These are phyloP conservation scores for Ranitomeya variabilis DNA, from an alignment of 2,113 vertebrate species.

Conservation along the genomic window DNA sequence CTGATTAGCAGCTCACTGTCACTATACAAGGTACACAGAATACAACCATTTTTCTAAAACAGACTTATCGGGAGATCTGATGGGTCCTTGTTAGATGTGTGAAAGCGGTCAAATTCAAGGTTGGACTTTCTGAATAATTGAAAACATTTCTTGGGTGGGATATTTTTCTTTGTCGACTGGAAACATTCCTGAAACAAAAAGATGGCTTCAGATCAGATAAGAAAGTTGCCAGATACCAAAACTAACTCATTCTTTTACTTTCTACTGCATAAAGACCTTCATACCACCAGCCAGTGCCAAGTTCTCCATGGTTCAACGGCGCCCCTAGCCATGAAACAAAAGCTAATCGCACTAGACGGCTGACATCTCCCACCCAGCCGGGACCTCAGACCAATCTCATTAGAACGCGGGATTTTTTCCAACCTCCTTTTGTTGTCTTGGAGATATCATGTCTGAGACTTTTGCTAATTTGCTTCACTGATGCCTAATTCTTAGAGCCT, in stretches of 20 bases:
- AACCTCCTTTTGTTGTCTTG: slow-evolving; percentile 55
- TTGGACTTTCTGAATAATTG: not conserved
- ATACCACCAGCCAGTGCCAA: slow-evolving; percentile 18
- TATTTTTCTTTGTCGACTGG: not conserved
- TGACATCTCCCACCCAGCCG: slow-evolving; percentile 20
- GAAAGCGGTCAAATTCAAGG: not conserved
- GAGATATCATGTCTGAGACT: slow-evolving; percentile 58
- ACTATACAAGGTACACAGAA: too few relatives aligned
- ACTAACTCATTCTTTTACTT: not conserved
- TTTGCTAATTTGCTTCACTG: slow-evolving; percentile 62
- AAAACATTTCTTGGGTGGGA: not conserved
- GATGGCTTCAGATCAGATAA: not conserved
- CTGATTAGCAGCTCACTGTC: too few relatives aligned
- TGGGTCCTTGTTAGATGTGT: too few relatives aligned
- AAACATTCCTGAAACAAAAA: not conserved
- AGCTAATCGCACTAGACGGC: slow-evolving; percentile 24
- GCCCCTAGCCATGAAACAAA: slow-evolving; percentile 16
- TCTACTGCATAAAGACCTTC: slow-evolving; percentile 2
- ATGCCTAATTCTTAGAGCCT: slow-evolving; percentile 66
- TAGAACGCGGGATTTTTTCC: slow-evolving; percentile 62
- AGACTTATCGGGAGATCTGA: too few relatives aligned
- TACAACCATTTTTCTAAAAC: too few relatives aligned
- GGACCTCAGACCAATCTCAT: slow-evolving; percentile 25
- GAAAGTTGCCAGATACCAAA: not conserved
- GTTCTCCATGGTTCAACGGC: slow-evolving; percentile 9